A percentile compares a stretch with the other conserved stretches of the same genome.
Evolutionary conservation across 2,113 vertebrate species (phyloP).

Genomic region (Lota lota): DNA sequence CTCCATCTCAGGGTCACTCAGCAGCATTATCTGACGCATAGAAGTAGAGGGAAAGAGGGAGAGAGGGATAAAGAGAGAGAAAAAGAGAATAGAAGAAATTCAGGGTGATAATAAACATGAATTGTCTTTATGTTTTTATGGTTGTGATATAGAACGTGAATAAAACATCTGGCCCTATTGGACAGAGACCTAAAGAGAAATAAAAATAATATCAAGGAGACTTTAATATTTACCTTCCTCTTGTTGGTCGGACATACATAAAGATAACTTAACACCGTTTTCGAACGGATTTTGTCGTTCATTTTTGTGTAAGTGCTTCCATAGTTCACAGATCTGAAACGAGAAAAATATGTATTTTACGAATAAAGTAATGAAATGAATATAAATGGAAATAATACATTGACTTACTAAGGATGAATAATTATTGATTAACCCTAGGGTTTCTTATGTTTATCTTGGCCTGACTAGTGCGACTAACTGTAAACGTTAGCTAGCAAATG

Average conservation of each 20-base stretch:
- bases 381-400: too few species aligned
- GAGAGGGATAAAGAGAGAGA: slow-evolving; percentile 5
- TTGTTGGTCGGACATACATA: slow-evolving; percentile 97
- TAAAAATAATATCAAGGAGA: slow-evolving; percentile 27
- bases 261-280: slow-evolving; percentile 92
- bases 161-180: too few species aligned
- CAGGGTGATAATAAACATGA: neutral
- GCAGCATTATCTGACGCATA: slow-evolving; percentile 88
- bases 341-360: slow-evolving; percentile 17
- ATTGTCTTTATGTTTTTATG: neutral
- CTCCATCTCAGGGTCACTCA: slow-evolving; percentile 93
- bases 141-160: too few species aligned
- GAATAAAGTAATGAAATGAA: slow-evolving; percentile 11
- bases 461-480: too few species aligned
- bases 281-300: slow-evolving; percentile 90
- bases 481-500: too few species aligned
- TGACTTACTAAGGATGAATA: too few species aligned
- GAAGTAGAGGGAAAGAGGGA: slow-evolving; percentile 28
- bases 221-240: slow-evolving; percentile 82
- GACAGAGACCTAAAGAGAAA: neutral
- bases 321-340: slow-evolving; percentile 86
- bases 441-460: too few species aligned
- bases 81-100: neutral
- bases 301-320: slow-evolving; percentile 93
- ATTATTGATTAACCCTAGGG: too few species aligned